Evolutionary conservation across 2,888 invertebrate genomes (phyloP).

Genomic region (Dolichomitus sp.): DNA sequence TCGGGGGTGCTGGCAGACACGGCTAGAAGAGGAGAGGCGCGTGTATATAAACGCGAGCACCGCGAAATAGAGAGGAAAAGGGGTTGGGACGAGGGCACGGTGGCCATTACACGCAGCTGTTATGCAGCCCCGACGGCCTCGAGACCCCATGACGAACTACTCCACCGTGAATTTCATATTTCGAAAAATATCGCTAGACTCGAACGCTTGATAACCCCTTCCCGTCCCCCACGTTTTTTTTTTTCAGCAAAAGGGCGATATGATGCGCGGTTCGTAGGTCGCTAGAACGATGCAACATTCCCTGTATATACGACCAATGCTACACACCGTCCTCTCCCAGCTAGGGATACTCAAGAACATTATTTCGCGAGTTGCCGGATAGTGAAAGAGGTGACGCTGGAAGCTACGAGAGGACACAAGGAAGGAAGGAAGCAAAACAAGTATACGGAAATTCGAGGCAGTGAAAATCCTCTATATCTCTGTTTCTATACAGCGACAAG

Average conservation of each 20-base stretch:
- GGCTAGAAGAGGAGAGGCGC: constrained; percentile 19
- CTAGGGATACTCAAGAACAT: constrained; percentile 5
- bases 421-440: constrained; percentile 43
- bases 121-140: constrained; percentile 63
- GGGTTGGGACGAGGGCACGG: constrained; percentile 31
- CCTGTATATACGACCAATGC: not conserved
- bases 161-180: constrained; percentile 78
- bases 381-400: constrained; percentile 13
- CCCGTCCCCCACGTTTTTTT: constrained; percentile 15
- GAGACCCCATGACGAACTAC: constrained; percentile 74
- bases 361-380: constrained; percentile 20
- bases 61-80: constrained; percentile 42
- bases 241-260: not conserved
- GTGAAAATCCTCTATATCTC: constrained; percentile 25
- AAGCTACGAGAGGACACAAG: constrained; percentile 11
- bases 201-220: not conserved
- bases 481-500: not conserved
- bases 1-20: constrained; percentile 46
- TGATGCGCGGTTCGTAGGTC: not conserved
- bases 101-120: constrained; percentile 79
- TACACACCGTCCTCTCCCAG: not conserved
- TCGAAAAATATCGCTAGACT: constrained; percentile 75
- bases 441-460: constrained; percentile 30
- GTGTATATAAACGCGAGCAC: constrained; percentile 32
- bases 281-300: not conserved